These are phyloP conservation scores for Haliclona indistincta DNA, from an alignment of 37 sponge, comb jelly and placozoan genomes.

Conservation along the genomic window DNA sequence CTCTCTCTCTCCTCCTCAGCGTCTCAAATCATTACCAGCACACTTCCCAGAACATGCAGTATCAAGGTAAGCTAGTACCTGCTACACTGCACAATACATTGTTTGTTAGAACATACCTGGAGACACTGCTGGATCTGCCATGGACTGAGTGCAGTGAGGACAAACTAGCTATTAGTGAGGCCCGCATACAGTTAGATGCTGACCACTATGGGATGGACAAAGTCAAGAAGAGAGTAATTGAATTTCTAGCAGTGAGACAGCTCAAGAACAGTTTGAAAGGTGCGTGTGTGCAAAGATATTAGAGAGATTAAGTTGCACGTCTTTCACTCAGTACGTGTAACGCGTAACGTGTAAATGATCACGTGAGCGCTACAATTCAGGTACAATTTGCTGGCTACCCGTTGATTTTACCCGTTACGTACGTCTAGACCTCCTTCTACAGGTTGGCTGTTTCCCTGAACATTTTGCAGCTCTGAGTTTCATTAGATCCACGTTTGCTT, in stretches of 20 bases:
- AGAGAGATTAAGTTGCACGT: no score
- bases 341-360: no score
- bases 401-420: no score
- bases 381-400: background rate
- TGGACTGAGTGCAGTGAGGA: conserved; percentile 77
- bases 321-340: no score
- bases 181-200: conserved; percentile 65
- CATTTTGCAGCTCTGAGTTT: no score
- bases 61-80: conserved; percentile 37
- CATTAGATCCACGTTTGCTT: no score
- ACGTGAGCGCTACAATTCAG: no score
- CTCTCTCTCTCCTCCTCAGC: conserved; percentile 14
- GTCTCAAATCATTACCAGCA: conserved; percentile 63
- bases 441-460: no score
- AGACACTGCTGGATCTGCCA: conserved; percentile 83
- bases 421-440: no score
- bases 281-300: background rate
- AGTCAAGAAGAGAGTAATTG: conserved; percentile 82
- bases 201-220: conserved; percentile 90
- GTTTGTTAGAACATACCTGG: conserved; percentile 67
- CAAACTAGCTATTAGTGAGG: conserved; percentile 55
- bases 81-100: background rate
- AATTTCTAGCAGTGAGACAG: conserved; percentile 87
- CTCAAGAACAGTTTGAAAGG: conserved; percentile 81
- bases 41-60: conserved; percentile 82